A percentile compares a stretch with the other conserved stretches of the same genome.
These are phyloP conservation scores for Habrosyne pyritoides DNA, from an alignment of 2,888 invertebrate genomes.

Conservation along the genomic window DNA sequence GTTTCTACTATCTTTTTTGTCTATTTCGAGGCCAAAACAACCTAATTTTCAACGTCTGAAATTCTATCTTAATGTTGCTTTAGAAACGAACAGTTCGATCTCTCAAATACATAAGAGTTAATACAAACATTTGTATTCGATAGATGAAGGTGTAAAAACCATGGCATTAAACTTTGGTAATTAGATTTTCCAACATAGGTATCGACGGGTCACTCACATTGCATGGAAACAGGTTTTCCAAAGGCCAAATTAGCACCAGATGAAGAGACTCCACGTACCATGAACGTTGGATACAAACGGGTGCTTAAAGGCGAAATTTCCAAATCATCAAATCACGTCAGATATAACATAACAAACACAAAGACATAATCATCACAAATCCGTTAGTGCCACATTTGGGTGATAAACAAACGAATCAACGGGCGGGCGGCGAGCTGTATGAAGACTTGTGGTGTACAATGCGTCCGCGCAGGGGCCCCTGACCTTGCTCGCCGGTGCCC, in stretches of 20 bases:
- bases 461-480: constrained; percentile 69
- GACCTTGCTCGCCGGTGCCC: constrained; percentile 66
- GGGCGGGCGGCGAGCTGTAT: constrained; percentile 35
- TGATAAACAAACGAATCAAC: constrained; percentile 39
- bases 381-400: constrained; percentile 40
- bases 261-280: not conserved
- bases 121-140: constrained; percentile 1
- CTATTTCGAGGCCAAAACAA: not conserved
- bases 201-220: not conserved
- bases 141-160: not conserved
- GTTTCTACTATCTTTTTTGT: not conserved
- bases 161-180: not conserved
- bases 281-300: not conserved
- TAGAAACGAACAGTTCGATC: not conserved
- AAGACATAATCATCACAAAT: constrained; percentile 10
- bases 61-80: not conserved
- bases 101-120: not conserved
- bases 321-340: constrained; percentile 3
- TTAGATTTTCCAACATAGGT: not conserved
- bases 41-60: not conserved
- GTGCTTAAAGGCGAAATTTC: not conserved
- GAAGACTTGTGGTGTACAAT: constrained; percentile 38
- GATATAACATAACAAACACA: constrained; percentile 6
- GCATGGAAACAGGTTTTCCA: not conserved
- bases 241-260: not conserved